Evolutionary conservation across 2,113 vertebrate genomes (phyloP).

Genomic region (Heterochromis multidens): DNA sequence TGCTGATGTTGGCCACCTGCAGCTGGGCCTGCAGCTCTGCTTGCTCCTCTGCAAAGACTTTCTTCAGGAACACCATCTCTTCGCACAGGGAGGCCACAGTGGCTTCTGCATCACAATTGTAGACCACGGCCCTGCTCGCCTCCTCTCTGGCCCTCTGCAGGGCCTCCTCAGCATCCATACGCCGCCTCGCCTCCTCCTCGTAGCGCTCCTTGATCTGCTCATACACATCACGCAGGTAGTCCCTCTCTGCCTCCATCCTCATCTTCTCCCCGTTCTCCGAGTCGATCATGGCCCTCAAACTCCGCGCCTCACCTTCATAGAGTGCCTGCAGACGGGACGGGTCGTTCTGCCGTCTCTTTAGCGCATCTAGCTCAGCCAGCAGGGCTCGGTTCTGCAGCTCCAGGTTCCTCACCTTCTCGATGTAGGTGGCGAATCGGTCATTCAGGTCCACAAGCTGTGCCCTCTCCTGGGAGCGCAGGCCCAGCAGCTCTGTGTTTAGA

Average conservation of each 20-base stretch:
- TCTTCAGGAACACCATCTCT: constrained; percentile 79
- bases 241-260: constrained; percentile 71
- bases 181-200: constrained; percentile 68
- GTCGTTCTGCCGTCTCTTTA: constrained; percentile 65
- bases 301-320: constrained; percentile 74
- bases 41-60: constrained; percentile 77
- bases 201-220: constrained; percentile 71
- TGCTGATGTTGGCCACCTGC: constrained; percentile 69
- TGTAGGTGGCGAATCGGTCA: constrained; percentile 82
- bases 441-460: constrained; percentile 81
- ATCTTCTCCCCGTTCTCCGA: constrained; percentile 73
- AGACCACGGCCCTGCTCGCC: constrained; percentile 61
- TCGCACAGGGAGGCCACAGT: constrained; percentile 75
- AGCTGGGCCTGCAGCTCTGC: constrained; percentile 72
- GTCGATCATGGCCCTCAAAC: constrained; percentile 75
- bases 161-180: constrained; percentile 67
- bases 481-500: constrained; percentile 78
- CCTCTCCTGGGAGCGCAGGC: constrained; percentile 76
- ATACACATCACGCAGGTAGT: constrained; percentile 63
- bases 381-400: constrained; percentile 81
- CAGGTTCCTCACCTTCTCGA: constrained; percentile 80
- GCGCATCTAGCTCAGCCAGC: constrained; percentile 70
- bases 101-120: constrained; percentile 72
- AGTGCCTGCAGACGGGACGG: constrained; percentile 75
- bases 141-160: constrained; percentile 72